Evolutionary conservation across 2,888 invertebrate genomes (phyloP).

Genomic region (Scelioninae gen. 2): DNA sequence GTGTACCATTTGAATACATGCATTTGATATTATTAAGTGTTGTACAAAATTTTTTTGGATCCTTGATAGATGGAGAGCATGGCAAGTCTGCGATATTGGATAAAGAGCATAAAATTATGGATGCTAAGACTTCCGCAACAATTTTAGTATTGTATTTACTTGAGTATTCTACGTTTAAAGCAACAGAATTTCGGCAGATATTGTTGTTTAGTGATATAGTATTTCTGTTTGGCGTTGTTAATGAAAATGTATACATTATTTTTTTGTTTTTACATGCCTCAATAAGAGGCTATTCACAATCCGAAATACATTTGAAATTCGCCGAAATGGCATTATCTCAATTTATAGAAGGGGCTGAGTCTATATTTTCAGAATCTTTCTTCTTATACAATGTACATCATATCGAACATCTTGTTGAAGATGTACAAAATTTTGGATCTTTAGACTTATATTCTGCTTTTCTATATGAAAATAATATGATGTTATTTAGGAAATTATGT

Average conservation of each 20-base stretch:
- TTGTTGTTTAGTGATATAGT: no score
- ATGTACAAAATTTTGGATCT: slow-evolving; percentile 29
- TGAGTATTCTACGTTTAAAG: no score
- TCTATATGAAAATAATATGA: slow-evolving; percentile 45
- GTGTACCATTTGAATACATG: slow-evolving; percentile 21
- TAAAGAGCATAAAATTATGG: no score
- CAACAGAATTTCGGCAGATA: no score
- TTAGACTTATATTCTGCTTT: slow-evolving; percentile 41
- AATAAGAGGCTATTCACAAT: slow-evolving; percentile 11
- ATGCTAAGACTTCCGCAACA: no score
- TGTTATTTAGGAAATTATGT: slow-evolving; percentile 22
- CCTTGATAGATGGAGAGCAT: slow-evolving; percentile 9
- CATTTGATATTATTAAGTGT: slow-evolving; percentile 10
- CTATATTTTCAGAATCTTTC: slow-evolving; percentile 18
- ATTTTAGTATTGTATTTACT: no score
- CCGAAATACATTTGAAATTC: slow-evolving; percentile 9
- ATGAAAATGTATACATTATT: slow-evolving; percentile 1
- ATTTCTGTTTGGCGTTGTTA: slow-evolving; percentile 4
- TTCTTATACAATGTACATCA: slow-evolving; percentile 24
- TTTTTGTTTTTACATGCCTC: slow-evolving; percentile 24
- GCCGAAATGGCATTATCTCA: background rate
- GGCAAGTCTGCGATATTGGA: no score
- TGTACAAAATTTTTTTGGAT: background rate
- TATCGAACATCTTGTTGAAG: slow-evolving; percentile 31
- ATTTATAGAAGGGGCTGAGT: slow-evolving; percentile 7